phyloP scores from a whole-genome alignment of 2,797 vertebrate genomes.

The Malurus splendens region DNA sequence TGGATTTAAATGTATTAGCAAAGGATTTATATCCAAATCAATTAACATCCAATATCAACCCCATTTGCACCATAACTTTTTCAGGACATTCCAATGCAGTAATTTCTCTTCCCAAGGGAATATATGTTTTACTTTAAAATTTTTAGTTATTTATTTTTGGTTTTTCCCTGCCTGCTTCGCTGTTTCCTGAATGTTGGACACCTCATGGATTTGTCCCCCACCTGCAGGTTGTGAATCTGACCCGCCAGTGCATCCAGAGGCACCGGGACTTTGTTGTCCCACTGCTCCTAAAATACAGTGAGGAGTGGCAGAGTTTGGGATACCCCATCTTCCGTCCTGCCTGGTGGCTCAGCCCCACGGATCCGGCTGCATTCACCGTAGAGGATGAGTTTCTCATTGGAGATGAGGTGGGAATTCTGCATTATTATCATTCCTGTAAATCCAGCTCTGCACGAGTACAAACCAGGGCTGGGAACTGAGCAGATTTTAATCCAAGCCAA shows the following conservation, averaged over 20 bases:
- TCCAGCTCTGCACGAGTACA: not conserved
- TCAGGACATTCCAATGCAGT: not conserved
- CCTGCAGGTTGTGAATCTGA: slow-evolving; percentile 82
- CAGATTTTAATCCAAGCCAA: not conserved
- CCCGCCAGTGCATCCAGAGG: slow-evolving; percentile 75
- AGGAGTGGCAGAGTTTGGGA: slow-evolving; percentile 77
- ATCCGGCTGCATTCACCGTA: slow-evolving; percentile 78
- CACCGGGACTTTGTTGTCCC: slow-evolving; percentile 82
- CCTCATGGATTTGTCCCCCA: not conserved
- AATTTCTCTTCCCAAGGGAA: not conserved
- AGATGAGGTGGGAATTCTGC: slow-evolving; percentile 74
- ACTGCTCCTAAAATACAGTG: slow-evolving; percentile 76
- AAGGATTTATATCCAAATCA: not conserved
- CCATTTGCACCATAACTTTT: not conserved
- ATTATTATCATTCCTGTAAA: not conserved
- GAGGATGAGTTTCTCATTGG: slow-evolving; percentile 90
- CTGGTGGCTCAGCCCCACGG: slow-evolving; percentile 87
- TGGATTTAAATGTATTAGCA: not conserved
- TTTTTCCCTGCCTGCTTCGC: not conserved
- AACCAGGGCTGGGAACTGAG: no score
- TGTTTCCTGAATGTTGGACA: not conserved
- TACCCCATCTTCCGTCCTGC: slow-evolving; percentile 83
- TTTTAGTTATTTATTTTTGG: accelerated
- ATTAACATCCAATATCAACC: not conserved
- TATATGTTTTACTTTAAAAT: accelerated